A percentile compares a stretch with the other conserved stretches of the same genome.
These are phyloP conservation scores for Ardeotis arabs DNA, from an alignment of 2,113 vertebrate species.

Conservation along the genomic window DNA sequence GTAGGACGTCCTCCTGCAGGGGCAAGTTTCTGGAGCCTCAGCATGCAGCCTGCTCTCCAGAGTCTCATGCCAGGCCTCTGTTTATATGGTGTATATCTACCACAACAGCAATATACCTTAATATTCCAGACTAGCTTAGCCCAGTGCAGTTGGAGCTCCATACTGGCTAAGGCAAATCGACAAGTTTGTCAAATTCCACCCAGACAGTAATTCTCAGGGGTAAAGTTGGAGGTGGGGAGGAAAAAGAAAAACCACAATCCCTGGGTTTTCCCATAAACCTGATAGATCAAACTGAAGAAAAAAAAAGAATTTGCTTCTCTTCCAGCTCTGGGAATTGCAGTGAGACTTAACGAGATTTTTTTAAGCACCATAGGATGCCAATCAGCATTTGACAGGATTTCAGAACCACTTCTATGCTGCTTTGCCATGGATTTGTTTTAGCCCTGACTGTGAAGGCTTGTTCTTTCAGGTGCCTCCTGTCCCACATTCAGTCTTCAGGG, in stretches of 20 bases:
- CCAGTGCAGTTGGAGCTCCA: background rate
- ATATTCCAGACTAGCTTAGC: background rate
- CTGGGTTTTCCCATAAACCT: background rate
- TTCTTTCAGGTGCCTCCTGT: background rate
- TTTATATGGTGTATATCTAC: background rate
- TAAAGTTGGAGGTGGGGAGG: no score
- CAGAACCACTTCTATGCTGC: background rate
- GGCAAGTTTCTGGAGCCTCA: background rate
- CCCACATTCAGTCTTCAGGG: background rate
- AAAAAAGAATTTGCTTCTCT: background rate
- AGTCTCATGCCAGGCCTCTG: background rate
- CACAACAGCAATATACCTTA: background rate
- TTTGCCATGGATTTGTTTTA: background rate
- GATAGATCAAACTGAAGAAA: background rate
- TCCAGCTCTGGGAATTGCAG: background rate
- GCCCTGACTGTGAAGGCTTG: background rate
- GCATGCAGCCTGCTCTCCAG: background rate
- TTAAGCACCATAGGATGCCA: background rate
- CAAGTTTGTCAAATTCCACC: background rate
- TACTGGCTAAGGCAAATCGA: background rate
- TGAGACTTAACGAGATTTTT: background rate
- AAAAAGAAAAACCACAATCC: background rate
- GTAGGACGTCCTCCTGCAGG: background rate
- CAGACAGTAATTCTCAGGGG: background rate
- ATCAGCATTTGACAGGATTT: background rate